A percentile compares a stretch with the other conserved stretches of the same genome.
Conservation (phyloP, 1,140 invertebrate species). For the Pectinophora gossypiella region DNA sequence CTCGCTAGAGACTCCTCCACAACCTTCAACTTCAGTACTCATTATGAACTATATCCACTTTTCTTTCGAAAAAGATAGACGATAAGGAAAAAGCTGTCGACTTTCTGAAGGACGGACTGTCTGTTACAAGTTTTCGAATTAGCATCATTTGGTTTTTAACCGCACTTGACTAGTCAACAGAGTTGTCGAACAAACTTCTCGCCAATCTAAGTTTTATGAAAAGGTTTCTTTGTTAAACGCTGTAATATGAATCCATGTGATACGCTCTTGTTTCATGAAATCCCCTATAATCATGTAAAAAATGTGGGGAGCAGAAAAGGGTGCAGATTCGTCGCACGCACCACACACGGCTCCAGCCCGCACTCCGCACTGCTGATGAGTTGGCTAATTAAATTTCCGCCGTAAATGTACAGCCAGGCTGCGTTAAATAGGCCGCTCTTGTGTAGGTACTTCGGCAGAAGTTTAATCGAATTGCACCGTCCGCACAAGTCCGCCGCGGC, state of each 20-base stretch:
- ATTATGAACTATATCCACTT: too few relatives aligned
- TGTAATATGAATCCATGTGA: neutral
- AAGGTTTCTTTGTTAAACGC: slow-evolving; percentile 11
- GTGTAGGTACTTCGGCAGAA: slow-evolving; percentile 50
- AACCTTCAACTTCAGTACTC: too few relatives aligned
- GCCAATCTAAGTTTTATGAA: slow-evolving; percentile 26
- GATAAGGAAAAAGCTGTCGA: neutral
- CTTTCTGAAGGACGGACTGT: neutral
- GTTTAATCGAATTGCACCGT: slow-evolving; percentile 69
- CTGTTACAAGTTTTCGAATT: neutral
- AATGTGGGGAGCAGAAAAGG: neutral
- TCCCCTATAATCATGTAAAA: neutral
- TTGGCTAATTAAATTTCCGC: slow-evolving; percentile 62
- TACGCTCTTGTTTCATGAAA: neutral
- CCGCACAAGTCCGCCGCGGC: slow-evolving; percentile 39
- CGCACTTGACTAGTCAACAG: neutral
- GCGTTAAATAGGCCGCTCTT: slow-evolving; percentile 59
- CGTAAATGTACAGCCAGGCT: slow-evolving; percentile 52
- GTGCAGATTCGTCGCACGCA: neutral
- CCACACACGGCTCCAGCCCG: neutral
- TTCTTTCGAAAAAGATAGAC: too few relatives aligned
- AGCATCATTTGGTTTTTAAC: neutral
- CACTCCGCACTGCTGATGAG: slow-evolving; percentile 35
- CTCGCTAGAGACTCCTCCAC: too few relatives aligned
- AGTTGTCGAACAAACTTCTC: slow-evolving; percentile 16